These are phyloP conservation scores for Serilophus lunatus DNA, from an alignment of 2,113 vertebrate species.

Conservation along the genomic window DNA sequence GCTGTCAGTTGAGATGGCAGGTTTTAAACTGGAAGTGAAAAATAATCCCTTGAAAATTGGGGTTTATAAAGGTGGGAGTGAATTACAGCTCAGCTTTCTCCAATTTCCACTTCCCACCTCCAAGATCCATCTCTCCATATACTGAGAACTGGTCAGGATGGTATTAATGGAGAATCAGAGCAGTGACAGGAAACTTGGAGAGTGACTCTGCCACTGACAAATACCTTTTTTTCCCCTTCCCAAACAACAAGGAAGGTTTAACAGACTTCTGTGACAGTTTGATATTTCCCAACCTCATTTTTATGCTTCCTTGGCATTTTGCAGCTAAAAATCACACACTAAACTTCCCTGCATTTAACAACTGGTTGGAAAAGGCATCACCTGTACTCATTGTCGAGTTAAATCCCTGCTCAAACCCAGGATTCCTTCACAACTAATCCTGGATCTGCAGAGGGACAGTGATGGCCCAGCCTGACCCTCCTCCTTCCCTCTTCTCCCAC, in stretches of 20 bases:
- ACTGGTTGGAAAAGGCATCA: background rate
- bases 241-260: background rate
- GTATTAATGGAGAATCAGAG: background rate
- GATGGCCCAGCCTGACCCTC: background rate
- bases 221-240: background rate
- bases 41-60: slow-evolving; percentile 21
- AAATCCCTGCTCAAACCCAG: background rate
- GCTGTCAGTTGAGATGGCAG: background rate
- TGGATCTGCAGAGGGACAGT: background rate
- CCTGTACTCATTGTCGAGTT: background rate
- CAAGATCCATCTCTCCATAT: background rate
- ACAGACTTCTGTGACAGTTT: background rate
- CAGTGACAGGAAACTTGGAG: background rate
- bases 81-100: background rate
- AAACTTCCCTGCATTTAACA: background rate
- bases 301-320: background rate
- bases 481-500: background rate
- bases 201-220: background rate
- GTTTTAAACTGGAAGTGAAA: slow-evolving; percentile 13
- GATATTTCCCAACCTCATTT: background rate
- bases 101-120: background rate
- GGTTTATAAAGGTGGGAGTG: slow-evolving; percentile 21
- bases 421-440: background rate
- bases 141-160: background rate
- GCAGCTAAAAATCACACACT: background rate